Evolutionary conservation across 1,140 invertebrate species (phyloP).

Genomic region (Phymorhynchus buccinoides): DNA sequence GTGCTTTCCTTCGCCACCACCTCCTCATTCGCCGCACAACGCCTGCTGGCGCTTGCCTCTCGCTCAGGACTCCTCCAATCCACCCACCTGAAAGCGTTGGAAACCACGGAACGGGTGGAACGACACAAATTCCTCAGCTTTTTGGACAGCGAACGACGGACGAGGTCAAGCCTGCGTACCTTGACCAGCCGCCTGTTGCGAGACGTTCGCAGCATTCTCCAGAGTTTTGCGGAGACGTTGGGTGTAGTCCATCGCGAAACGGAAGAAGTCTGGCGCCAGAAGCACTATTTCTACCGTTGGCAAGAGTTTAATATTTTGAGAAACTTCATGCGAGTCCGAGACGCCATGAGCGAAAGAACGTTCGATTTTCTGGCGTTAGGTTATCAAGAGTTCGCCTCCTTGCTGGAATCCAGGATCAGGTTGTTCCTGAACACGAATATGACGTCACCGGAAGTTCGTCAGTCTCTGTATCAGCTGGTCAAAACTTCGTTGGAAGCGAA

Average conservation of each 20-base stretch:
- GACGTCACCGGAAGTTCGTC: not conserved
- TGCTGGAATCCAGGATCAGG: not conserved
- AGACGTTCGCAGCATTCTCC: conserved; percentile 38
- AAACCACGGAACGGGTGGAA: conserved; percentile 51
- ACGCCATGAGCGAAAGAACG: conserved; percentile 63
- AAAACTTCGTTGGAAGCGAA: conserved; percentile 42
- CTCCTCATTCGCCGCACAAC: conserved; percentile 51
- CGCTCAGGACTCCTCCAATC: not conserved
- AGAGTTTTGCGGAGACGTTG: conserved; percentile 35
- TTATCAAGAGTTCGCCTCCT: conserved; percentile 40
- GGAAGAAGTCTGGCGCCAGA: conserved; percentile 39
- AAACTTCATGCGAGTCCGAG: conserved; percentile 55
- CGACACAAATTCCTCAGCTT: conserved; percentile 44
- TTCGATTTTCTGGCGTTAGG: conserved; percentile 49
- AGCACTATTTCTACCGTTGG: conserved; percentile 49
- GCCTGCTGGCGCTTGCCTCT: conserved; percentile 36
- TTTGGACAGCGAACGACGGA: conserved; percentile 14
- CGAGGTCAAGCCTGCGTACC: not conserved
- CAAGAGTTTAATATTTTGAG: conserved; percentile 53
- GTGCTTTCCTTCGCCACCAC: conserved; percentile 57
- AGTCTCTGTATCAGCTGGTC: conserved; percentile 42
- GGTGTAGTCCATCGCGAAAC: conserved; percentile 30
- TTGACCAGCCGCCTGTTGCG: conserved; percentile 42
- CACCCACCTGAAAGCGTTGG: conserved; percentile 46
- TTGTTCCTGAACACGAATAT: not conserved